Evolutionary conservation across 2,113 vertebrate species (phyloP).

Genomic region (Onychostruthus taczanowskii): DNA sequence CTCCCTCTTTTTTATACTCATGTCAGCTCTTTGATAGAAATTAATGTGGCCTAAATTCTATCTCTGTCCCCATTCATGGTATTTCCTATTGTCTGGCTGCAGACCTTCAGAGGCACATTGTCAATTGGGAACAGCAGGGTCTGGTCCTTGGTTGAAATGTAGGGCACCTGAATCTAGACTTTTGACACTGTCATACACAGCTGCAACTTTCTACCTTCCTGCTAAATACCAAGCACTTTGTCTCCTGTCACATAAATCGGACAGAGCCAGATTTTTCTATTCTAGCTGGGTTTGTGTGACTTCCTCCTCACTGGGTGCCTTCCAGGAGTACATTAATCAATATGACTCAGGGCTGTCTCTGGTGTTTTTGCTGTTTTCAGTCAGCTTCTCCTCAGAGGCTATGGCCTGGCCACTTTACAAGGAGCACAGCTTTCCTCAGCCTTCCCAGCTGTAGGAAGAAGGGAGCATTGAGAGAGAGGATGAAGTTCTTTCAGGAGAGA

Average conservation of each 20-base stretch:
- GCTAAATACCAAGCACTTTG: slow-evolving; percentile 54
- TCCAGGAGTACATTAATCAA: slow-evolving; percentile 62
- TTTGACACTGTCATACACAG: slow-evolving; percentile 12
- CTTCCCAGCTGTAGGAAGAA: neutral
- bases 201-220: slow-evolving; percentile 43
- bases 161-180: slow-evolving; percentile 35
- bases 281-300: slow-evolving; percentile 54
- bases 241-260: slow-evolving; percentile 52
- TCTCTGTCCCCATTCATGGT: neutral
- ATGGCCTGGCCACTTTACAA: neutral
- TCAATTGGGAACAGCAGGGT: slow-evolving; percentile 22
- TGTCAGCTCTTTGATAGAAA: neutral
- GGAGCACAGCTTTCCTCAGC: neutral
- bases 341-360: neutral
- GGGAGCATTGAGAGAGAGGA: neutral
- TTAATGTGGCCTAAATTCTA: slow-evolving; percentile 45
- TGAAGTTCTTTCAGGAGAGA: neutral
- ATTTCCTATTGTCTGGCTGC: slow-evolving; percentile 30
- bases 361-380: slow-evolving; percentile 23
- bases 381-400: slow-evolving; percentile 22
- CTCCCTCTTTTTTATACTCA: neutral
- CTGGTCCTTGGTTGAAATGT: neutral
- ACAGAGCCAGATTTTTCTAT: slow-evolving; percentile 46
- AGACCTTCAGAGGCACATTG: neutral
- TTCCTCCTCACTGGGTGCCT: slow-evolving; percentile 39